These are phyloP conservation scores for Apocheima hispidaria DNA, from an alignment of 2,888 invertebrate genomes.

Conservation along the genomic window DNA sequence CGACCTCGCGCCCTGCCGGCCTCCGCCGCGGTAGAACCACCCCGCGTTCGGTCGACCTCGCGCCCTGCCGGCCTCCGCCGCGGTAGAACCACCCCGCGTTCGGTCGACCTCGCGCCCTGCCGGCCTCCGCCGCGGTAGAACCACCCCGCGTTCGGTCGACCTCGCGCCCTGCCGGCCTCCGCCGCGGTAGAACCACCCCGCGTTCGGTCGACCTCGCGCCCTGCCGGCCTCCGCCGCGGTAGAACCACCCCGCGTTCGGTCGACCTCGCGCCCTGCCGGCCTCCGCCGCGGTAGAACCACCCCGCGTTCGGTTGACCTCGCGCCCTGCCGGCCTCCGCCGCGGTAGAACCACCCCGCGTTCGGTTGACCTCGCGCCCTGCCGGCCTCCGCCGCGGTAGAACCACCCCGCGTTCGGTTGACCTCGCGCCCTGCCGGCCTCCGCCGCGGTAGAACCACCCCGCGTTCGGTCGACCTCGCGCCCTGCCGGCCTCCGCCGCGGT, in stretches of 20 bases:
- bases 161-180: background rate
- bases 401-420: background rate
- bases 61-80: background rate
- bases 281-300: background rate
- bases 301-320: background rate
- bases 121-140: background rate
- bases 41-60: background rate
- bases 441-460: background rate
- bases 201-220: background rate
- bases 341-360: background rate
- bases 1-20: background rate
- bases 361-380: background rate
- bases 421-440: background rate
- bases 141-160: background rate
- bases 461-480: background rate
- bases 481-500: background rate
- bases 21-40: background rate
- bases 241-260: background rate
- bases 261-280: background rate
- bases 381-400: background rate
- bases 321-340: background rate
- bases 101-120: background rate
- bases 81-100: background rate
- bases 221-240: background rate
- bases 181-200: background rate